These are phyloP conservation scores for Drosophila paulistorum DNA, from an alignment of 1,140 invertebrate species.

Conservation along the genomic window DNA sequence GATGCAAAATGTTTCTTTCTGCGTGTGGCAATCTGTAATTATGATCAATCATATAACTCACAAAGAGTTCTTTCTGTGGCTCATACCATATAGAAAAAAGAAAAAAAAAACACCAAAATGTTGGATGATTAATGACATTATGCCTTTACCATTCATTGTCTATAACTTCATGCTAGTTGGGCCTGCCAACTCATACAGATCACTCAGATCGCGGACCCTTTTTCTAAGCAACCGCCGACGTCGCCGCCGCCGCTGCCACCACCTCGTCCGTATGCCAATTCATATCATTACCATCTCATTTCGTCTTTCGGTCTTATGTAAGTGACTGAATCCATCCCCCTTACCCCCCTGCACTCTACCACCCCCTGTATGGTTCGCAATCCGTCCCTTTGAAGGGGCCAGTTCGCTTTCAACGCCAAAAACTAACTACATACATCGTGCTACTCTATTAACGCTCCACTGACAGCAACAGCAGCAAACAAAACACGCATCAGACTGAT, in stretches of 20 bases:
- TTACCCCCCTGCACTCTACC: neutral
- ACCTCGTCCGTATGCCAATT: constrained; percentile 14
- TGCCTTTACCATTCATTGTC: constrained; percentile 22
- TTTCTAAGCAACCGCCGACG: neutral
- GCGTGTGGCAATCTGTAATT: neutral
- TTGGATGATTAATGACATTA: constrained; percentile 42
- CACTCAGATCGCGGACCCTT: constrained; percentile 50
- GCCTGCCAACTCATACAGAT: constrained; percentile 49
- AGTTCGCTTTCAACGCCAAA: constrained; percentile 52
- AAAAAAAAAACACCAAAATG: neutral
- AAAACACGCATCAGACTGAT: constrained; percentile 57
- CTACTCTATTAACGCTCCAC: constrained; percentile 78
- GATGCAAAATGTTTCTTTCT: neutral
- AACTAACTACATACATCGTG: constrained; percentile 56
- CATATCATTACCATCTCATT: constrained; percentile 55
- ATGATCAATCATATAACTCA: neutral
- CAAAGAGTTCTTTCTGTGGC: neutral
- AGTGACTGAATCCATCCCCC: constrained; percentile 11
- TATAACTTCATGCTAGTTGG: constrained; percentile 47
- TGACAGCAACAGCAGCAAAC: constrained; percentile 49
- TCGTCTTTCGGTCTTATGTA: constrained; percentile 51
- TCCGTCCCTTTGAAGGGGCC: constrained; percentile 11
- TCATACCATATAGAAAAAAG: neutral
- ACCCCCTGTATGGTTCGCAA: too few relatives aligned
- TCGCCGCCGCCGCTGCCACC: neutral